Evolutionary conservation across 2,113 vertebrate genomes (phyloP), one percentile per base, ranked within the genome.

Genomic region (Hyperopisus bebe): DNA sequence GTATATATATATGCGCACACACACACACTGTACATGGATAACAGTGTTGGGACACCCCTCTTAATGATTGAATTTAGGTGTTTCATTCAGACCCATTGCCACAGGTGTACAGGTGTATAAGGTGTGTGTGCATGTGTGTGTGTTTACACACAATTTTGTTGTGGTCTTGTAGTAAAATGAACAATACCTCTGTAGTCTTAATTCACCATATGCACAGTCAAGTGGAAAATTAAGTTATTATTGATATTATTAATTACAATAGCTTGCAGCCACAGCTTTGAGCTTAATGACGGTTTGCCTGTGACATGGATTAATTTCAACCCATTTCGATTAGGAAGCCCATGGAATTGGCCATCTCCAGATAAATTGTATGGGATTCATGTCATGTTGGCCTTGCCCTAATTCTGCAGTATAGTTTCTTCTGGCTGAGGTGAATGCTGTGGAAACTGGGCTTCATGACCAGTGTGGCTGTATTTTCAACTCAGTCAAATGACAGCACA

Each of bases 171-270:
- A 35, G 27, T 77, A 77, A 77, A 15, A 80, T 80, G 15, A 35
- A 80, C 74, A 42, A 80, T 42, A 80, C 35, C 31, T 80, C 74
- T 80, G 74, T 80, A 42, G 15, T 80, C 1, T 42, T 80, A 80
- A 80, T 80, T 17, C 74, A 42, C 15, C 15, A 19, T 80, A 80
- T 80, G 74, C 35, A 80, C 74, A 80, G 31, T 42, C 35, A 80
- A 80, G 74, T 80, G 74, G 35, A 39, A 80, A 80, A 80, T 80
- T 35, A 80, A 42, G 31, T 80, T 80, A 27, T 74, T 74, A 80
- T 80, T 80, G 17, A 80, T 80, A 80, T 80, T 80, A 80, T 80
- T 80, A 80, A 80, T 80, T 80, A 80, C 13, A 17, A 80, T 42
- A 80, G 17, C 35, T 77, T 39, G 74, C 35, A 77, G 13, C 74